These are phyloP conservation scores for Ellobius talpinus DNA, from an alignment of 2,113 vertebrate species.

Conservation along the genomic window DNA sequence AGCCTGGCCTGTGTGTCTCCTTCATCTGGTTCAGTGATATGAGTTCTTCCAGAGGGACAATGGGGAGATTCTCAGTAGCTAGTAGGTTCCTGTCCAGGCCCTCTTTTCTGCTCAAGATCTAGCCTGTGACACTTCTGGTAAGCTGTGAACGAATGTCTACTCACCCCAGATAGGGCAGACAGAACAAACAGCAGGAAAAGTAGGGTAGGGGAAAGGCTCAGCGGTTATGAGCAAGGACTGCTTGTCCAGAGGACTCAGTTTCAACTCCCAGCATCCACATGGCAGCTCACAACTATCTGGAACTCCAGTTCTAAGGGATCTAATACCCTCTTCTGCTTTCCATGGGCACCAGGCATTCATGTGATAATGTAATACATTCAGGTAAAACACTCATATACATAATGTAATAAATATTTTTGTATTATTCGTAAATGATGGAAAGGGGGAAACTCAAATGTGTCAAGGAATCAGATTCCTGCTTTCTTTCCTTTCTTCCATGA, in stretches of 20 bases:
- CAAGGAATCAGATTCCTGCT: constrained; percentile 37
- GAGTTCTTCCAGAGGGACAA: neutral
- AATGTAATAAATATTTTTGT: neutral
- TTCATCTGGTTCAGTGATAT: neutral
- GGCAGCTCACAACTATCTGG: neutral
- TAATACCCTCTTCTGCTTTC: neutral
- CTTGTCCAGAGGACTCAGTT: neutral
- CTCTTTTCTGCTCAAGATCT: neutral
- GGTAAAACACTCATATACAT: neutral
- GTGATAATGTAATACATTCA: neutral
- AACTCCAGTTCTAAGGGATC: neutral
- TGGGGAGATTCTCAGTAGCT: neutral
- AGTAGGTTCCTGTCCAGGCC: neutral
- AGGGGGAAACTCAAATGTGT: constrained; percentile 8
- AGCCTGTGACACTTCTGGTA: neutral
- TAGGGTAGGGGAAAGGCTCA: neutral
- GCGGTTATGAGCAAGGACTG: fast-evolving
- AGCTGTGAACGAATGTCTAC: neutral
- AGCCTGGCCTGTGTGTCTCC: neutral
- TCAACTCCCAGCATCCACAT: neutral
- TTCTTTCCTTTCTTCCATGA: constrained; percentile 19
- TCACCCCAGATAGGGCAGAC: neutral
- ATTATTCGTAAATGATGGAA: neutral
- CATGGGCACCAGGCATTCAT: neutral
- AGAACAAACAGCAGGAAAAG: neutral